A percentile compares a stretch with the other conserved stretches of the same genome.
Conservation (phyloP, 2,888 invertebrate genomes). For the Platycnemis pennipes region DNA sequence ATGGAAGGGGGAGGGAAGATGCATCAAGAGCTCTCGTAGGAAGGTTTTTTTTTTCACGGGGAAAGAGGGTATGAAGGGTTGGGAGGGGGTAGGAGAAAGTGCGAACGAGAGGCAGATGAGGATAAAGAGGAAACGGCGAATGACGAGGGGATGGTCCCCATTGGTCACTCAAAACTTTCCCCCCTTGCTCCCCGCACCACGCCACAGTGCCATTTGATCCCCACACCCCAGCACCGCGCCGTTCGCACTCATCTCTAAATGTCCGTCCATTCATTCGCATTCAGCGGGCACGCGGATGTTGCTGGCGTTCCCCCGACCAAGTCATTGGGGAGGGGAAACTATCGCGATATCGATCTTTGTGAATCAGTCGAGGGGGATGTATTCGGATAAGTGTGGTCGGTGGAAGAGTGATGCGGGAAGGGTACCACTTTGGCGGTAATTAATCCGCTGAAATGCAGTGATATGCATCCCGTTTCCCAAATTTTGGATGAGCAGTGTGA, state of each 20-base stretch:
- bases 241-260: neutral
- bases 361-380: neutral
- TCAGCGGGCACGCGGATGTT: neutral
- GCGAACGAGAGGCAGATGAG: conserved; percentile 48
- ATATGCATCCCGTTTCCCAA: neutral
- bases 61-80: neutral
- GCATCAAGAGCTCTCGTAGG: conserved; percentile 19
- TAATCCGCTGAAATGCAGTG: neutral
- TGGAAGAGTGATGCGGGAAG: neutral
- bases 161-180: conserved; percentile 39
- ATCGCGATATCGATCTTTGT: neutral
- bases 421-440: neutral
- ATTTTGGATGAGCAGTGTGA: too few species aligned
- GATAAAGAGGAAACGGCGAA: conserved; percentile 57
- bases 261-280: conserved; percentile 19
- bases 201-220: neutral
- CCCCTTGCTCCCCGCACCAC: neutral
- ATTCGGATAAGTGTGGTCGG: neutral
- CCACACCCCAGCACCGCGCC: neutral
- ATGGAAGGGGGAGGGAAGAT: neutral
- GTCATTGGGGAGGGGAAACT: neutral
- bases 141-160: conserved; percentile 41
- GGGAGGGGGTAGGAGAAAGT: conserved; percentile 14
- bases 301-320: too few species aligned
- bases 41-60: neutral